These are phyloP conservation scores for Eidolon dupreanum DNA, from an alignment of 2,797 vertebrate genomes.

Conservation along the genomic window DNA sequence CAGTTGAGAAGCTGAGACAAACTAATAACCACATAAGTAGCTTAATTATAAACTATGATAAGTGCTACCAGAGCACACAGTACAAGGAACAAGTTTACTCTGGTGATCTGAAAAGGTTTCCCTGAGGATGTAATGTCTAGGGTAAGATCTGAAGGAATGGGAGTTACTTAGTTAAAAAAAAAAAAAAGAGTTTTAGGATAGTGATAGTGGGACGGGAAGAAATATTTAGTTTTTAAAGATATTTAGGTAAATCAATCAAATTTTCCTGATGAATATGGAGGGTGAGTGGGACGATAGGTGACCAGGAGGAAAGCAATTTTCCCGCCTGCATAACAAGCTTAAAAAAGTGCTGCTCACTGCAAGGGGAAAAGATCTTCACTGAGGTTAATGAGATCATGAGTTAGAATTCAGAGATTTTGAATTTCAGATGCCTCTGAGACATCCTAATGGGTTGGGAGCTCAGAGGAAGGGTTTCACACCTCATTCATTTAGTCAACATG, in stretches of 20 bases:
- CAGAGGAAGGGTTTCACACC: background rate
- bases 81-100: conserved; percentile 31
- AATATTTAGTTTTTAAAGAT: conserved; percentile 3
- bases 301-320: conserved; percentile 34
- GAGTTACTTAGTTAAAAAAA: background rate
- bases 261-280: background rate
- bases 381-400: background rate
- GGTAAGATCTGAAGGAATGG: conserved; percentile 26
- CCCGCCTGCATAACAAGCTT: background rate
- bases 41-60: conserved; percentile 11
- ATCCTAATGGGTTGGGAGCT: background rate
- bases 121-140: background rate
- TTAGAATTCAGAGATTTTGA: conserved; percentile 16
- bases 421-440: conserved; percentile 30
- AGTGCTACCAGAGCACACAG: background rate
- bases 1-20: conserved; percentile 27
- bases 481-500: conserved; percentile 17
- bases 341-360: background rate
- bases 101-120: conserved; percentile 25
- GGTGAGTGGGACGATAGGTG: background rate
- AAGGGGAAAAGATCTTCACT: background rate
- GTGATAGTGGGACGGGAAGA: background rate
- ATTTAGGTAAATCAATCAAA: background rate
- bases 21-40: background rate
- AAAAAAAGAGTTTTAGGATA: background rate